Evolutionary conservation across 2,888 invertebrate genomes (phyloP).

Genomic region (Ectemnius continuus): DNA sequence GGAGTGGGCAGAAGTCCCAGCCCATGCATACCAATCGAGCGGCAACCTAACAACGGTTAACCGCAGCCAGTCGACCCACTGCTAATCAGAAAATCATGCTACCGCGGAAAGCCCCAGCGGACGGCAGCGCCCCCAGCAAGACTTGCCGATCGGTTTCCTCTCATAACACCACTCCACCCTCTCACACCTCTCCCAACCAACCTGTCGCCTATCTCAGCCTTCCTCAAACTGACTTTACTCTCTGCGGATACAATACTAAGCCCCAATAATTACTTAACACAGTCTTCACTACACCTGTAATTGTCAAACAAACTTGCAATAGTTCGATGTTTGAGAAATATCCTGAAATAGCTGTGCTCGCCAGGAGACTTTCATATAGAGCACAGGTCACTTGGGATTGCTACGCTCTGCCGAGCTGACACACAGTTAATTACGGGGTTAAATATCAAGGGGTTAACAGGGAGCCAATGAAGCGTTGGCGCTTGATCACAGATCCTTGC

Average conservation of each 20-base stretch:
- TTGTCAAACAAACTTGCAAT: too few species aligned
- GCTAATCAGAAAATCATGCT: conserved; percentile 77
- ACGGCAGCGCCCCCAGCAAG: conserved; percentile 42
- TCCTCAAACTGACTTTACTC: background rate
- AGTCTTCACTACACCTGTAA: too few species aligned
- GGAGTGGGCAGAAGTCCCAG: conserved; percentile 72
- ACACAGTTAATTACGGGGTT: conserved; percentile 72
- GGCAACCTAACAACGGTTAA: conserved; percentile 77
- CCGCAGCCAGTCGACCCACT: conserved; percentile 76
- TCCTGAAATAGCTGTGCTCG: too few species aligned
- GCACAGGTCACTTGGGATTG: background rate
- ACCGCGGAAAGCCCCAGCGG: conserved; percentile 73
- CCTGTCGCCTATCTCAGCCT: conserved; percentile 12
- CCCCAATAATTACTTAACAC: too few species aligned
- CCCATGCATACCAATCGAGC: conserved; percentile 77
- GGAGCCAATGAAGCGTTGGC: conserved; percentile 52
- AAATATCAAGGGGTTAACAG: conserved; percentile 71
- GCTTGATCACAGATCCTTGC: conserved; percentile 41
- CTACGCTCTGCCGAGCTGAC: conserved; percentile 49
- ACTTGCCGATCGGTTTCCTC: conserved; percentile 40
- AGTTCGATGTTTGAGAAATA: too few species aligned
- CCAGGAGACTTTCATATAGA: too few species aligned
- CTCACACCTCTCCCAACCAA: conserved; percentile 24
- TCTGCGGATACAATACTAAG: too few species aligned
- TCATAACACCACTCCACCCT: conserved; percentile 47